Evolutionary conservation across 2,888 invertebrate species (phyloP), one percentile per base, ranked within the genome.

Genomic region (Drosophila kambysellisi): DNA sequence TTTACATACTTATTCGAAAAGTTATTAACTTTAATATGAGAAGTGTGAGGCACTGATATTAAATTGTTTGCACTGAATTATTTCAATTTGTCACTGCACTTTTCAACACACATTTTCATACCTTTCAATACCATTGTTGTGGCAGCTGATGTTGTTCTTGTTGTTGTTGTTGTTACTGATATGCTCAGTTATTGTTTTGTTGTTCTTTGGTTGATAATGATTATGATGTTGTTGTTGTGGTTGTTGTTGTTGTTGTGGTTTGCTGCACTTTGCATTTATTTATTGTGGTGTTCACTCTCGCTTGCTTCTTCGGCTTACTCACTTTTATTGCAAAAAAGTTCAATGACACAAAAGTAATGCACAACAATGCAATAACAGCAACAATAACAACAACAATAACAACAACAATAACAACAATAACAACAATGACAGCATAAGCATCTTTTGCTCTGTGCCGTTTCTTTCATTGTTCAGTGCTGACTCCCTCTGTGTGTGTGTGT

Each of bases 311-410:
- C 66, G 69, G 52, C 67, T 74, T 77, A 81, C 81, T 77, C 78
- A 70, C 79, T 64, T 80, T 81, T 81, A 80, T 78, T 80, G 82
- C 79, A 82, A 84, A 83, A 85, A 88, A 89, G 85, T 89, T 86
- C 85, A 86, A 88, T 86, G 85, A 86, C 85, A 80, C 80, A 81
- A 60, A 81, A 78, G 81, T 80, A 81, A 74, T 78, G 74, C 70
- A 81, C 57, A 64, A 67, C 78, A 79, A 81, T 73, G 52, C 74
- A 78, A 71, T 56, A 56, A 56, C 61, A 86, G 67, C 39, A 80
- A 63, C 68, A 67, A 54, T 35, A 54, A 48, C n/a, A 70, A 70
- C 46, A 71, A 62, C 75, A 74, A 80, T 72, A 72, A 78, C 69
- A 82, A 70, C 66, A 79, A 71, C 54, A 84, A 74, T 53, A 70